A percentile compares a stretch with the other conserved stretches of the same genome.
Evolutionary conservation across 2,888 invertebrate species (phyloP).

Genomic region (Stenolophus ochropezus): DNA sequence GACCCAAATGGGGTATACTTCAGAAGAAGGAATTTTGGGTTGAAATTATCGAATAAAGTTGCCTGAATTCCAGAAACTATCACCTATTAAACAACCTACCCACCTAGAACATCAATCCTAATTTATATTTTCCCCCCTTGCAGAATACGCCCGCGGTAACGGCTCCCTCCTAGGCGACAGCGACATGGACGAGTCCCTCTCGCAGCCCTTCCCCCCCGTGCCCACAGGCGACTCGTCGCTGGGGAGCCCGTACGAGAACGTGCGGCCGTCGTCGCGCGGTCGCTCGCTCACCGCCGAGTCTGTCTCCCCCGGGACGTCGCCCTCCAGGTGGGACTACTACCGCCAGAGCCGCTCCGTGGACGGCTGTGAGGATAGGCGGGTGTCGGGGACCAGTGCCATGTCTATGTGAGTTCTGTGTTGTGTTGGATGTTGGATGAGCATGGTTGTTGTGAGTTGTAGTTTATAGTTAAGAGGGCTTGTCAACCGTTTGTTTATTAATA

Average conservation of each 20-base stretch:
- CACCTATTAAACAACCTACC: too few relatives aligned
- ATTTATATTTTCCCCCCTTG: not conserved
- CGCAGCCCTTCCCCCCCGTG: conserved; percentile 80
- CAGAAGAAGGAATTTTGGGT: too few relatives aligned
- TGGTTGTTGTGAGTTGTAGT: not conserved
- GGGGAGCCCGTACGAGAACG: conserved; percentile 80
- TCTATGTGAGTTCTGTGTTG: conserved; percentile 76
- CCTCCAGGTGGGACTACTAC: conserved; percentile 75
- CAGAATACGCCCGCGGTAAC: conserved; percentile 44
- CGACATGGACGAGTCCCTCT: conserved; percentile 71
- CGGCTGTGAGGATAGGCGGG: conserved; percentile 74
- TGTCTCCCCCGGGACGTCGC: conserved; percentile 75
- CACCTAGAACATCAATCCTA: not conserved
- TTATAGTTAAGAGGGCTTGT: not conserved
- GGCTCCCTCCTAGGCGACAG: conserved; percentile 66
- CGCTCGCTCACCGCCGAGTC: conserved; percentile 73
- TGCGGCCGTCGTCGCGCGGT: conserved; percentile 74
- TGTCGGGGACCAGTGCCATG: conserved; percentile 77
- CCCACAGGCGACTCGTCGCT: conserved; percentile 77
- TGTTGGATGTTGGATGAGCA: conserved; percentile 67
- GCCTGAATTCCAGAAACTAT: too few relatives aligned
- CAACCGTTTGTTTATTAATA: not conserved
- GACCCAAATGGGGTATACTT: too few relatives aligned
- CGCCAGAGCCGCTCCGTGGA: conserved; percentile 73
- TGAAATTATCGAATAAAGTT: too few relatives aligned